These are phyloP conservation scores for Galerucella calmariensis DNA, from an alignment of 2,888 invertebrate species.

Conservation along the genomic window DNA sequence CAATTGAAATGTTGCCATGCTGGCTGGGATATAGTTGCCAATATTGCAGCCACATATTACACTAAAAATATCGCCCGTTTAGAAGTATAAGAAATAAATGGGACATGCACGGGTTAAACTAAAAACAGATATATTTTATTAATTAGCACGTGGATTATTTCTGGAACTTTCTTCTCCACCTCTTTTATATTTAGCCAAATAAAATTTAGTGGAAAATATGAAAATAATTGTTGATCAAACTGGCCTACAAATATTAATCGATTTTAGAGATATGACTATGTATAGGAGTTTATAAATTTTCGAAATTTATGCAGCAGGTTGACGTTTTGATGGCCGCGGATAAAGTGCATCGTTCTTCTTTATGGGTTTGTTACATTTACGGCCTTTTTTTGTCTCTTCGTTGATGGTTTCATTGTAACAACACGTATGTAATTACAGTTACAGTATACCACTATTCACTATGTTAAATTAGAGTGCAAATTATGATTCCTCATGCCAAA, in stretches of 20 bases:
- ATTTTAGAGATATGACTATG: slow-evolving; percentile 10
- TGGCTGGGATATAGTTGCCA: too few species aligned
- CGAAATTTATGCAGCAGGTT: slow-evolving; percentile 20
- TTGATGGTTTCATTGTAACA: slow-evolving; percentile 17
- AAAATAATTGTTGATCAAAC: background rate
- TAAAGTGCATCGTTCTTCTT: slow-evolving; percentile 14
- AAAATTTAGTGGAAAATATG: background rate
- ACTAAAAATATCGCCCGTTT: too few species aligned
- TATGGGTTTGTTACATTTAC: slow-evolving; percentile 18
- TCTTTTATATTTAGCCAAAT: too few species aligned
- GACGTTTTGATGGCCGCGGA: slow-evolving; percentile 16
- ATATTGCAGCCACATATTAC: too few species aligned
- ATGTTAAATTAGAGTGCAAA: too few species aligned
- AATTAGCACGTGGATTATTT: too few species aligned
- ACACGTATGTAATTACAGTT: background rate
- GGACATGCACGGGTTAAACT: background rate
- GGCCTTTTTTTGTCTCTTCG: background rate
- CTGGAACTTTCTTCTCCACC: too few species aligned
- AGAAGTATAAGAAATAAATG: too few species aligned
- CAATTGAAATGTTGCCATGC: too few species aligned
- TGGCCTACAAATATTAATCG: slow-evolving; percentile 17
- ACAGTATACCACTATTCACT: background rate
- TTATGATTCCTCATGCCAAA: too few species aligned
- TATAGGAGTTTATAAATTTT: slow-evolving; percentile 22
- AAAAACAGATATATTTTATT: background rate